Base-by-base conservation (phyloP, 23 tunicate species). In the Styela clava region DNA sequence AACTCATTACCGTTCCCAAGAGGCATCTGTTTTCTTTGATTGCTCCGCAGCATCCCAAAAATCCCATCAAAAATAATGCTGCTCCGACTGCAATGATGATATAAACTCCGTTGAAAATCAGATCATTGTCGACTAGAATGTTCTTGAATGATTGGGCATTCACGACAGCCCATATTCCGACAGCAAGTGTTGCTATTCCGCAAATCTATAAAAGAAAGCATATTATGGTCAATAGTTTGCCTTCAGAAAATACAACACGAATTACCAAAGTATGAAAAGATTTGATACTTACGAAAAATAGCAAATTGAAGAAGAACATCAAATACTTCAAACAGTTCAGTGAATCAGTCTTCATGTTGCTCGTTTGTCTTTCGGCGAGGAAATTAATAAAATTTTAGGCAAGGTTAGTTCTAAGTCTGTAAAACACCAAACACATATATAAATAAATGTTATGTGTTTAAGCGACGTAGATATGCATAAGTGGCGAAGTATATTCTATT, bases 41-140 rank as follows among this genome's bases (percentile, higher is more conserved):
- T 20, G 99, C 96, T 35, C 91, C 96, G 80, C 99, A 90, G 35
- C 96, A 90, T 69, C 99, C 92, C 33, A 95, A 69, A 73, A 95
- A 86, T 5, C 94, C 91, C 37, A 86, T 84, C 52, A 88, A 70
- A 35, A 88, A 33, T 21, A 94, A 69, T 24, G 86, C 78, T 20
- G 84, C 89, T 3, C 90, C 90, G 31, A 79, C 98, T 20, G 89
- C 98, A 30, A 94, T 85, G 84, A 94, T 88, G 82, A 86, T 79
- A 83, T 91, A 91, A 61, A 91, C 97, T 0, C 88, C 88, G 81
- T 84, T 87, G 85, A 87, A 79, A 44, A 92, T 80, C 3, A 33
- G 67, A 2, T 82, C 73, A 74, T 92, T 80, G 67, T 74, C 73
- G 0, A 78, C 69, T 25, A 92, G 63, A 69, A 92, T 32, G 51